Percentiles rank a stretch among this genome's conserved stretches.
Conservation (phyloP, 2,113 vertebrate species). For the Phylloscopus whistleri region DNA sequence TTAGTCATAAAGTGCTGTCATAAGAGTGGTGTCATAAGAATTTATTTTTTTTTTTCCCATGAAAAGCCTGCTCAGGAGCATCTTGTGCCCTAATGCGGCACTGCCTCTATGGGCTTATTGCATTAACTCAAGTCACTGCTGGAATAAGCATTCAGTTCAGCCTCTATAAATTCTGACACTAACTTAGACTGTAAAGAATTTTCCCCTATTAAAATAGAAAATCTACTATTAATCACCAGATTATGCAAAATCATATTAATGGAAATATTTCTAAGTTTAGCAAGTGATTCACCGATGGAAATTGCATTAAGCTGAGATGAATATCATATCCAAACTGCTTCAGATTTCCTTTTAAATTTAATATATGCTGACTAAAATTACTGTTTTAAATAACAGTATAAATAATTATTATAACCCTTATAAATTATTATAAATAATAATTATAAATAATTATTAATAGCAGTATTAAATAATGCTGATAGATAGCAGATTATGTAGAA, state of each 20-base stretch:
- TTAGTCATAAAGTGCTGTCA: not conserved
- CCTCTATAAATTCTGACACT: conserved; percentile 11
- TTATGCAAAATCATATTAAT: conserved; percentile 22
- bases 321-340: not conserved
- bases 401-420: not conserved
- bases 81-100: not conserved
- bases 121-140: not conserved
- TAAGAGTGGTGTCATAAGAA: not conserved
- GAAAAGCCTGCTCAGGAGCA: not conserved
- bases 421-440: not conserved
- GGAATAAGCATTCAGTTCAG: not conserved
- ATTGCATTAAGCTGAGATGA: not conserved
- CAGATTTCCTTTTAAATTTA: not conserved
- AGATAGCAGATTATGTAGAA: not conserved
- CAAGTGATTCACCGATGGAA: not conserved
- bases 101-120: not conserved
- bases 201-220: not conserved
- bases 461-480: not conserved
- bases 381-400: not conserved
- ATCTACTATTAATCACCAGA: conserved; percentile 3
- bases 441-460: not conserved
- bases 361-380: not conserved
- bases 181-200: conserved; percentile 1
- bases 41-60: not conserved
- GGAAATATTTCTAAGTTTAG: conserved; percentile 13